A percentile compares a stretch with the other conserved stretches of the same genome.
phyloP scores from a whole-genome alignment of 2,888 invertebrate genomes.

The Spisula subtruncata region DNA sequence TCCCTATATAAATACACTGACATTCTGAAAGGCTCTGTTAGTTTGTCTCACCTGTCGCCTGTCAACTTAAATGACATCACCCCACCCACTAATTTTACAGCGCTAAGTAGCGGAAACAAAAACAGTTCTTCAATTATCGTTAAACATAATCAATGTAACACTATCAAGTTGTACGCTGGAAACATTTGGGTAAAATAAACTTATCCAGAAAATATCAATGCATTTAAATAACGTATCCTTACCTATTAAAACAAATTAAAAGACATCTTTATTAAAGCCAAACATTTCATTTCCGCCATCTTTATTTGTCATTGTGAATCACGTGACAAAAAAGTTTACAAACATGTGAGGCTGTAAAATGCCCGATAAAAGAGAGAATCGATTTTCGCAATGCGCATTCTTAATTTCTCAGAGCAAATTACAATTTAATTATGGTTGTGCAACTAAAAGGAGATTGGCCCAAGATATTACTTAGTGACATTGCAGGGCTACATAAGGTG shows the following conservation, averaged over 20 bases:
- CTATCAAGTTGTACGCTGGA: not conserved
- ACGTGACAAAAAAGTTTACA: slow-evolving; percentile 37
- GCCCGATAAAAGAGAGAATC: not conserved
- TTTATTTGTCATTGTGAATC: slow-evolving; percentile 46
- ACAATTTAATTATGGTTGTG: too few relatives aligned
- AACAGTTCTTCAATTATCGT: not conserved
- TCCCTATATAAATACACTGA: too few relatives aligned
- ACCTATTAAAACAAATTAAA: slow-evolving; percentile 19
- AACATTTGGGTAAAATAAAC: not conserved
- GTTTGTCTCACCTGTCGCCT: not conserved
- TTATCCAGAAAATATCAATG: not conserved
- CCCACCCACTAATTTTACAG: slow-evolving; percentile 19
- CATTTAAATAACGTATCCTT: not conserved
- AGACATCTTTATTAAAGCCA: not conserved
- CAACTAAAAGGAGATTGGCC: too few relatives aligned
- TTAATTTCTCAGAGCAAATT: not conserved
- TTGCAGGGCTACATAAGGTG: too few relatives aligned
- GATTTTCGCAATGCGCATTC: not conserved
- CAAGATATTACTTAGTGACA: too few relatives aligned
- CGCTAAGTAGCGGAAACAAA: slow-evolving; percentile 17
- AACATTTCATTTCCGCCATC: slow-evolving; percentile 45
- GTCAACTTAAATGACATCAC: slow-evolving; percentile 1
- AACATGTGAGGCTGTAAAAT: slow-evolving; percentile 1
- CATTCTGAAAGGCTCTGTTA: not conserved
- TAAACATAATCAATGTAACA: not conserved